A percentile compares a stretch with the other conserved stretches of the same genome.
Conservation (phyloP, 2,888 invertebrate species). For the Pelosia muscerda region DNA sequence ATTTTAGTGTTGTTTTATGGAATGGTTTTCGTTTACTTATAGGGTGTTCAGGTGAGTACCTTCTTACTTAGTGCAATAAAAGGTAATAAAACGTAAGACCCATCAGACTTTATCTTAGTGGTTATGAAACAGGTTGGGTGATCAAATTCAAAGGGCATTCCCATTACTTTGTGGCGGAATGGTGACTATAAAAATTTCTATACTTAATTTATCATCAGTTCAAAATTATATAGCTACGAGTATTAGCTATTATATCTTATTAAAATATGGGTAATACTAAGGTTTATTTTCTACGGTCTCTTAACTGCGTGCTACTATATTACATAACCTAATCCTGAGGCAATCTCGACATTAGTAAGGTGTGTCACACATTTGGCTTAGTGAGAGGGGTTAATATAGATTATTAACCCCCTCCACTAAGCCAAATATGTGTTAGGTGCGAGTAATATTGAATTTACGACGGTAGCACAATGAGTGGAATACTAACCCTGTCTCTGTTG, state of each 20-base stretch:
- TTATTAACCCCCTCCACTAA: neutral
- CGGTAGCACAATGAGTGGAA: neutral
- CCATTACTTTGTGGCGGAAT: neutral
- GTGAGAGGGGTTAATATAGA: no score
- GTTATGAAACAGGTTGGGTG: neutral
- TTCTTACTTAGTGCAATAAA: slow-evolving; percentile 17
- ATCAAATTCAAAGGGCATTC: neutral
- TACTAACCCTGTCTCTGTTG: neutral
- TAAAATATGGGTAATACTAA: no score
- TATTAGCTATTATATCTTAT: no score
- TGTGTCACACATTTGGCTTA: no score
- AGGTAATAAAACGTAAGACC: slow-evolving; percentile 1
- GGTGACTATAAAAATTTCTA: neutral
- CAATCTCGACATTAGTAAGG: neutral
- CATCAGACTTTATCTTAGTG: neutral
- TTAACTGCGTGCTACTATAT: neutral
- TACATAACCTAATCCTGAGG: neutral
- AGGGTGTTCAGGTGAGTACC: slow-evolving; percentile 10
- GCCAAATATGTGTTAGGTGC: neutral
- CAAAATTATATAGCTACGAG: no score
- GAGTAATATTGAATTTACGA: neutral
- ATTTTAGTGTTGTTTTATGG: neutral
- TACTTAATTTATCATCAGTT: no score
- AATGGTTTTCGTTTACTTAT: slow-evolving; percentile 5
- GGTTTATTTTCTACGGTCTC: neutral